Evolutionary conservation across 2,113 vertebrate species (phyloP), one percentile per base, ranked within the genome.

Genomic region (Buteo buteo): DNA sequence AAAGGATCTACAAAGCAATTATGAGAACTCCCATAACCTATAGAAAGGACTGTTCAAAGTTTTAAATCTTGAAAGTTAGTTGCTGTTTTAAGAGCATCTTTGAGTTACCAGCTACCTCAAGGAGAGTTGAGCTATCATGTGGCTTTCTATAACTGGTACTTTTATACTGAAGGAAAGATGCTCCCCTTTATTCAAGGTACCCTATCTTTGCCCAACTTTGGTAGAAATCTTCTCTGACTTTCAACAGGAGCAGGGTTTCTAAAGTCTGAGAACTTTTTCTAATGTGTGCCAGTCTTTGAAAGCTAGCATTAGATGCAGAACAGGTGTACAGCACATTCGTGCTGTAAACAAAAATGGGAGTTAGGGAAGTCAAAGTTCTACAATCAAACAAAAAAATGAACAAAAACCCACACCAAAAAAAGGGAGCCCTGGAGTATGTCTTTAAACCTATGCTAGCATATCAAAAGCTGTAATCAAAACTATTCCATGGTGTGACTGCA

Each of bases 401-500:
- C 40, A 36, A 16, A 40, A 13, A 61, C 52, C 29, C 54, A 31
- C 54, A 31, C 54, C 10, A 22, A 36, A 76, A 40, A 32, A n/a
- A 31, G 21, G 28, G 26, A 38, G 34, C 28, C 47, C 16, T 45
- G 62, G 42, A 67, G 16, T 28, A 8, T 17, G 19, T 25, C 62
- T 79, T 32, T 40, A 61, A 50, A 58, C 36, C 31, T 82, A 10
- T 2, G 6, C 49, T 45, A 29, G 45, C 19, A 14, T 7, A 61
- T 4, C 1, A 4, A 55, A 71, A 61, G 40, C 49, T 92, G 62
- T 2, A 34, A 54, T 11, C 13, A 42, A 52, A 40, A 16, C 49
- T 13, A 45, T 34, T n/a, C 16, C 26, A 0, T 1, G 2, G 64
- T 3, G 6, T 40, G 45, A n/a, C 11, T 54, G 19, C 58, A 82